Conservation (phyloP, 2,797 vertebrate genomes). For the Streptopelia turtur region DNA sequence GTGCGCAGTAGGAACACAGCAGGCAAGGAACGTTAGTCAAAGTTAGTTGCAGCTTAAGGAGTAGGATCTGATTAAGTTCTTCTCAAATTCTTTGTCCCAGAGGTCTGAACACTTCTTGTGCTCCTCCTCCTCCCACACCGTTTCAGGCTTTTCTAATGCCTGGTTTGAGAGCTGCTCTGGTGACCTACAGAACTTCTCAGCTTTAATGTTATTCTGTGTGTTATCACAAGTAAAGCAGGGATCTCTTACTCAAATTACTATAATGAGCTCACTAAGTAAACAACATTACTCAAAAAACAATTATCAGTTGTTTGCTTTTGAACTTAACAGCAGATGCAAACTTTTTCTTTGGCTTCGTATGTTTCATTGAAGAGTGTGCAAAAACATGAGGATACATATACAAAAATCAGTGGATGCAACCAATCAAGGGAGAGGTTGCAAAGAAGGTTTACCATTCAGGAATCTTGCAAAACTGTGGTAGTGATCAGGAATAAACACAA, state of each 20-base stretch:
- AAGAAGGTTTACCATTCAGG: not conserved
- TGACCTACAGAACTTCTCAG: not conserved
- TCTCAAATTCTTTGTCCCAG: not conserved
- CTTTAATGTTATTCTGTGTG: not conserved
- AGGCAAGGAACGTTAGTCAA: not conserved
- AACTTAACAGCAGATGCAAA: not conserved
- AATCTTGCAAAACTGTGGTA: not conserved
- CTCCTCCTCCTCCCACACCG: not conserved
- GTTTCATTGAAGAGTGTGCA: not conserved
- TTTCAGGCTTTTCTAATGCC: not conserved
- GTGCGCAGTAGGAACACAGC: not conserved
- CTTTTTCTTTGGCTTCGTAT: not conserved
- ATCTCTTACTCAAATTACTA: not conserved
- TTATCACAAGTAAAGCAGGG: not conserved
- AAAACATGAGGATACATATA: accelerated
- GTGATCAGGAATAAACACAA: not conserved
- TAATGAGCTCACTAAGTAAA: not conserved
- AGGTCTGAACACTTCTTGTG: not conserved
- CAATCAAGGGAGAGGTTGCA: not conserved
- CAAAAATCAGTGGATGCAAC: not conserved
- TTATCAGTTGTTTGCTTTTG: not conserved
- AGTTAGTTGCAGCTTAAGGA: not conserved
- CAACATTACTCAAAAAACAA: not conserved
- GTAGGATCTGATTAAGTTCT: not conserved
- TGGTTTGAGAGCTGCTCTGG: not conserved